Percentiles rank a stretch among this genome's conserved stretches.
Evolutionary conservation across 2,797 vertebrate genomes (phyloP).

Genomic region (Lates japonicus): DNA sequence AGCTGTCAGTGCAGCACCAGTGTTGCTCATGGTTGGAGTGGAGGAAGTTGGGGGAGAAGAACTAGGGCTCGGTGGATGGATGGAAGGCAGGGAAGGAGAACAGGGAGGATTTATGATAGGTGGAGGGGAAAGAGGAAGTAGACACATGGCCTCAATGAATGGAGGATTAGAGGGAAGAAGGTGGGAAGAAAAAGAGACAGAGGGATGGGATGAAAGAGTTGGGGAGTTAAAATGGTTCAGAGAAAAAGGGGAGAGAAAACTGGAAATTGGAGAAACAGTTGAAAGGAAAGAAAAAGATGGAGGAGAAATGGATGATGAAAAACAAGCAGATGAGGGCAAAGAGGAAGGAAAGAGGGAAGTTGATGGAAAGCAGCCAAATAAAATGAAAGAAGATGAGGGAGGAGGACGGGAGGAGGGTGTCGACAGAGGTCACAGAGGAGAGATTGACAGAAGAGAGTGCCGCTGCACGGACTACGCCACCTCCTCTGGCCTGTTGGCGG

Average conservation of each 20-base stretch:
- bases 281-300: conserved; percentile 45
- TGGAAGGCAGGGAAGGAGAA: conserved; percentile 52
- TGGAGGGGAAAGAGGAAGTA: conserved; percentile 59
- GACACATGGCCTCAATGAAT: conserved; percentile 28
- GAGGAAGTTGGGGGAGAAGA: conserved; percentile 78
- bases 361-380: conserved; percentile 48
- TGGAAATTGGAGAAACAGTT: neutral
- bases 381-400: conserved; percentile 78
- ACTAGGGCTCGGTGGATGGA: conserved; percentile 42
- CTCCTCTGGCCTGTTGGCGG: conserved; percentile 82
- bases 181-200: conserved; percentile 43
- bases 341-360: conserved; percentile 38
- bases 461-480: conserved; percentile 80
- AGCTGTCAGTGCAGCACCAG: conserved; percentile 81
- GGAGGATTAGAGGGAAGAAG: conserved; percentile 16
- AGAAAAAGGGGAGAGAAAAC: conserved; percentile 49
- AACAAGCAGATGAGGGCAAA: conserved; percentile 63
- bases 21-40: conserved; percentile 85
- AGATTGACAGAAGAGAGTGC: conserved; percentile 79
- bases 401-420: conserved; percentile 50
- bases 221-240: conserved; percentile 25
- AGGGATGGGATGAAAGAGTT: conserved; percentile 6
- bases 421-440: conserved; percentile 43
- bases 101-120: conserved; percentile 20
- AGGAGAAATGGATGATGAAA: conserved; percentile 44